Percentiles rank a stretch among this genome's conserved stretches.
These are phyloP conservation scores for Carpatolechia fugitivella DNA, from an alignment of 2,888 invertebrate species.

Conservation along the genomic window DNA sequence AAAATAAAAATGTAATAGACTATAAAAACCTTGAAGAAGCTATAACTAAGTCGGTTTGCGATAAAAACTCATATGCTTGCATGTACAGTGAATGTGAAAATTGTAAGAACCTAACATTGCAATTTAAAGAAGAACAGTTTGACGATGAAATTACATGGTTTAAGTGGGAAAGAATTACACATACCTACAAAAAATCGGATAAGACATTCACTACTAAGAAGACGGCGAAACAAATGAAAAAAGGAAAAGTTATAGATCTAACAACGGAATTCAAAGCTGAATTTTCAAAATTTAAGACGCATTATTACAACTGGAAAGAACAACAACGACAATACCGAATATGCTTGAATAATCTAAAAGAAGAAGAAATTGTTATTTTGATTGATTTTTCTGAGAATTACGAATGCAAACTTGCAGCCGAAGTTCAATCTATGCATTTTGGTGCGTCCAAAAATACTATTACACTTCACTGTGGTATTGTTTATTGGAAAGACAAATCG, in stretches of 20 bases:
- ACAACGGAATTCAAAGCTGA: neutral
- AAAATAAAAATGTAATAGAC: neutral
- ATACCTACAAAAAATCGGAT: neutral
- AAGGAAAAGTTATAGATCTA: neutral
- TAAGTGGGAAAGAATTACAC: neutral
- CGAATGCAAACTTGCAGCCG: slow-evolving; percentile 20
- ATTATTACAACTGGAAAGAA: neutral
- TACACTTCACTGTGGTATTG: slow-evolving; percentile 21
- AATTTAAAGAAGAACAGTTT: neutral
- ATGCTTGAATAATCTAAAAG: neutral
- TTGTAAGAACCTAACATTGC: neutral
- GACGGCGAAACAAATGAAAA: neutral
- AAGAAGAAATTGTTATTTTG: neutral
- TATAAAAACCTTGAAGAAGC: neutral
- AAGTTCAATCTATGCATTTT: slow-evolving; percentile 26
- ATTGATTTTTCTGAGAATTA: slow-evolving; percentile 24
- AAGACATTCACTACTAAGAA: neutral
- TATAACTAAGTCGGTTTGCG: neutral
- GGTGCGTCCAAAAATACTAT: slow-evolving; percentile 23
- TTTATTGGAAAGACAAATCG: slow-evolving; percentile 12
- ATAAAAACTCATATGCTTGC: neutral
- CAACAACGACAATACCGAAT: neutral
- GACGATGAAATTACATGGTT: neutral
- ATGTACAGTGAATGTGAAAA: neutral
- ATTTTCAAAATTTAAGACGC: neutral